Conservation (phyloP, 2,888 invertebrate species). For the Clistopyga incitator region DNA sequence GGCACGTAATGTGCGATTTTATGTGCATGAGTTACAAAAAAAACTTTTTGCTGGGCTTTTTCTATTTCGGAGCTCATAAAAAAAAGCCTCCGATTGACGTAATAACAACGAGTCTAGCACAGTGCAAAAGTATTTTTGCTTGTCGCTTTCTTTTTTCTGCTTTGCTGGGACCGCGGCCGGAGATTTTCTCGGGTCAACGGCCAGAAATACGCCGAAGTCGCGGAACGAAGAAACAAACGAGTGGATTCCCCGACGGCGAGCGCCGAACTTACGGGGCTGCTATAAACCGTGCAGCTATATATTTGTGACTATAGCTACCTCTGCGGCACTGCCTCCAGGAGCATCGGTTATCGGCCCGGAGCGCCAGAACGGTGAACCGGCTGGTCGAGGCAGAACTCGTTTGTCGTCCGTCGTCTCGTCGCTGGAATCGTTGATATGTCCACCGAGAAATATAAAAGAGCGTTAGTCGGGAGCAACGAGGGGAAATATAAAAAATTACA, state of each 20-base stretch:
- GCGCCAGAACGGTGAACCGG: conserved; percentile 68
- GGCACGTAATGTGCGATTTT: too few species aligned
- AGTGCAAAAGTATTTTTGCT: conserved; percentile 37
- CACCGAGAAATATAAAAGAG: conserved; percentile 35
- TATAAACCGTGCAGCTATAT: conserved; percentile 18
- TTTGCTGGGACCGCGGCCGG: conserved; percentile 35
- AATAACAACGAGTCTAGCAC: too few species aligned
- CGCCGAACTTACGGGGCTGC: conserved; percentile 19
- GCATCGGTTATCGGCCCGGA: conserved; percentile 64
- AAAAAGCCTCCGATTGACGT: conserved; percentile 35
- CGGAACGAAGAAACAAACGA: conserved; percentile 59
- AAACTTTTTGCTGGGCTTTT: neutral
- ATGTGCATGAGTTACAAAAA: too few species aligned
- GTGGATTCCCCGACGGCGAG: conserved; percentile 61
- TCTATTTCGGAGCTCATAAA: neutral
- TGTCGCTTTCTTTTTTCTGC: conserved; percentile 42
- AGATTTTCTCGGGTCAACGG: conserved; percentile 58
- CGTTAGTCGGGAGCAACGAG: neutral
- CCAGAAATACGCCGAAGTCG: conserved; percentile 60
- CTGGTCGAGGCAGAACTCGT: conserved; percentile 71
- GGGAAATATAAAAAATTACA: neutral
- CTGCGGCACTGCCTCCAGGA: conserved; percentile 33
- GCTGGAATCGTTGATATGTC: conserved; percentile 62
- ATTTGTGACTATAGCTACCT: conserved; percentile 19
- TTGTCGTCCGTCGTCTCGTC: conserved; percentile 61